Conservation (phyloP, 2,113 vertebrate species). For the Cranoglanis bouderius region DNA sequence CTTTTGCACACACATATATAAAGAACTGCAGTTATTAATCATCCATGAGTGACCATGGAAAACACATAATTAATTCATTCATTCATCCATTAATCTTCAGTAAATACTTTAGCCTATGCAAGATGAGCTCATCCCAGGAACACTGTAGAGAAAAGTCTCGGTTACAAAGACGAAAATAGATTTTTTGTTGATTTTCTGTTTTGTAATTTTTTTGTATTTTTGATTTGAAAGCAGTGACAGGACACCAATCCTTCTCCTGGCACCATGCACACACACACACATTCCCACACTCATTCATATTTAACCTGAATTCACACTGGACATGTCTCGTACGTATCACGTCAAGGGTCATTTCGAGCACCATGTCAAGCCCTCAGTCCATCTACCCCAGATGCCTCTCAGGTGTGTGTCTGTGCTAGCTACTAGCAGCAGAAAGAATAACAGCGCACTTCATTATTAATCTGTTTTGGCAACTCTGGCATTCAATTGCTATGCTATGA, state of each 20-base stretch:
- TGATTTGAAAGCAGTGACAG: background rate
- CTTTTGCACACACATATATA: conserved; percentile 21
- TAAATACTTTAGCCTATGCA: background rate
- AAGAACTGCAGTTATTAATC: background rate
- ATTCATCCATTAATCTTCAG: background rate
- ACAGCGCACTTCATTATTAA: background rate
- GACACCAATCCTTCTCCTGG: background rate
- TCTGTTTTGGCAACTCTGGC: background rate
- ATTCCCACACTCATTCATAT: background rate
- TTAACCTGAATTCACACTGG: background rate
- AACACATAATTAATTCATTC: background rate
- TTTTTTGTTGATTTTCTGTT: too few relatives aligned
- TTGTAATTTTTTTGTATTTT: too few relatives aligned
- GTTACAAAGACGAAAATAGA: too few relatives aligned
- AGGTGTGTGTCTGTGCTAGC: background rate
- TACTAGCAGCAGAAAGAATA: background rate
- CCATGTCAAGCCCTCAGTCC: background rate
- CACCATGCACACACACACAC: conserved; percentile 26
- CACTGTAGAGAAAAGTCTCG: too few relatives aligned
- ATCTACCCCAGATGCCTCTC: background rate
- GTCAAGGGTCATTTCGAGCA: background rate
- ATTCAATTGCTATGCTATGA: background rate
- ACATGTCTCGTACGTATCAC: background rate
- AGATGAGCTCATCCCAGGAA: background rate
- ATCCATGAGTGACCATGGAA: background rate